Base-by-base conservation (phyloP, 2,113 vertebrate species). In the Perognathus longimembris region DNA sequence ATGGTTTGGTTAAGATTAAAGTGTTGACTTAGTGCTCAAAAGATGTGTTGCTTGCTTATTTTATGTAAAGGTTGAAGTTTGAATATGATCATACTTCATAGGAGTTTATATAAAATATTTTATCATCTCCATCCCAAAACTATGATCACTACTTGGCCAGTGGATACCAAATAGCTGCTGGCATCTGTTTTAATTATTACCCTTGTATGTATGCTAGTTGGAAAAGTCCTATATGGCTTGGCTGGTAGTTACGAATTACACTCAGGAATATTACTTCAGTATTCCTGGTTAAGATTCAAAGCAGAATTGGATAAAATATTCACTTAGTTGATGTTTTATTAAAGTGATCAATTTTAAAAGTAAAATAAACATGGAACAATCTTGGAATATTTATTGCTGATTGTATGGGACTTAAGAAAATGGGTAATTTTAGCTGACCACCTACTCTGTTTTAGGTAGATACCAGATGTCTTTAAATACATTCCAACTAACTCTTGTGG, bases 241-340 rank as follows among this genome's bases (percentile, higher is more conserved):
- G 3, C 40, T 69, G 63, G 40, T 57, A 59, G 50, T 66, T 84
- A 76, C 32, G 20, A 57, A 87, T 70, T 59, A 63, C 7, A 54
- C 6, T 22, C 40, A 42, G 28, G 78, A 78, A 70, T 83, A 78
- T 83, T 78, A 74, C 11, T 54, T 91, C 30, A 80, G 38, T 63
- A 85, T 88, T 79, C 30, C 38, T 67, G 77, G 36, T 78, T 59
- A 11, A 87, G 73, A 67, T 78, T 36, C 5, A 92, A 57, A 76
- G 61, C 5, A 73, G 32, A 87, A 76, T 82, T 67, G 6, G 7
- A 38, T 54, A 38, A 63, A n/a, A 69, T 61, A 69, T 14, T 66
- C 20, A 45, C 63, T 38, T 80, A 50, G 24, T 54, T 17, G 30
- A 70, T 63, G 69, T 74, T 40, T 74, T 45, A 70, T 40, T 14